A percentile compares a stretch with the other conserved stretches of the same genome.
phyloP scores from a whole-genome alignment of 1,140 invertebrate genomes.

The Helicorthomorpha holstii region DNA sequence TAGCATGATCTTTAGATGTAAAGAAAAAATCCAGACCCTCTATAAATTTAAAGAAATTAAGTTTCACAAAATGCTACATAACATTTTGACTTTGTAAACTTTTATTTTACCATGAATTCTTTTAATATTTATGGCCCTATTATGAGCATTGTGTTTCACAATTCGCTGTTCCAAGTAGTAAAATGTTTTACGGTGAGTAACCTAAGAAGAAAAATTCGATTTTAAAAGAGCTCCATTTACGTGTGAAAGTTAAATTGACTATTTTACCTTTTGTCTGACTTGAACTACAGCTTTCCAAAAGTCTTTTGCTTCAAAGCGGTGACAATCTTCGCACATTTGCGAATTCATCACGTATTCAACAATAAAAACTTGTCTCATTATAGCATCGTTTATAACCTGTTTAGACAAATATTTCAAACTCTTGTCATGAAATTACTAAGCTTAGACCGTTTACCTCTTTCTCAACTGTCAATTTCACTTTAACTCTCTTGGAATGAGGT shows the following conservation, averaged over 20 bases:
- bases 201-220: conserved; percentile 49
- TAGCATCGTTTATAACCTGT: conserved; percentile 47
- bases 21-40: conserved; percentile 96
- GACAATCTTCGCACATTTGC: conserved; percentile 97
- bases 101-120: conserved; percentile 51
- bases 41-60: conserved; percentile 27
- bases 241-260: conserved; percentile 31
- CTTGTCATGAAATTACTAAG: neutral
- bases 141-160: conserved; percentile 84
- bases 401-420: neutral
- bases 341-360: conserved; percentile 81
- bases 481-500: conserved; percentile 93
- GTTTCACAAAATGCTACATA: neutral
- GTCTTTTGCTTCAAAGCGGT: conserved; percentile 90
- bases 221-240: conserved; percentile 23
- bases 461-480: conserved; percentile 93
- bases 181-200: conserved; percentile 93
- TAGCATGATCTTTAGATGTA: conserved; percentile 67
- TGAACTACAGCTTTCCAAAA: conserved; percentile 82
- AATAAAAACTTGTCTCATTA: conserved; percentile 77
- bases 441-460: conserved; percentile 73
- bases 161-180: conserved; percentile 97
- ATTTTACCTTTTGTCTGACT: conserved; percentile 35
- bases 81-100: neutral
- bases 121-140: conserved; percentile 84